Percentiles rank a stretch among this genome's conserved stretches.
Conservation (phyloP, 1,140 invertebrate genomes). For the Eurosta solidaginis region DNA sequence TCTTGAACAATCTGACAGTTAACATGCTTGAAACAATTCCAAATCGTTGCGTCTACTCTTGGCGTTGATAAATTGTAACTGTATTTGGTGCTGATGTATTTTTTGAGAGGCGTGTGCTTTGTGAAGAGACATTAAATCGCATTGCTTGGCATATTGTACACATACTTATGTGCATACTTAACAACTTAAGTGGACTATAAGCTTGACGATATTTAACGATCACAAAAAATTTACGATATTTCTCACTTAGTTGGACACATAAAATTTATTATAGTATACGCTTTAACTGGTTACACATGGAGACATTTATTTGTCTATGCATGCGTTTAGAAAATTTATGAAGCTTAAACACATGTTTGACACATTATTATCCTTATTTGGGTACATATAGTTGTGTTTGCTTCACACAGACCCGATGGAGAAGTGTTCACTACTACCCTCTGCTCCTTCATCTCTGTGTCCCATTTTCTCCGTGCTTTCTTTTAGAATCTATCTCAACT, state of each 20-base stretch:
- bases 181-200: background rate
- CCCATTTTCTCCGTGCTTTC: too few relatives aligned
- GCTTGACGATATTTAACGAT: background rate
- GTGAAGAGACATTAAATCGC: background rate
- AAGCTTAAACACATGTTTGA: background rate
- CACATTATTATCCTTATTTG: background rate
- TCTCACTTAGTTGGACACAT: constrained; percentile 14
- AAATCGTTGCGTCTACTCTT: background rate
- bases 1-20: background rate
- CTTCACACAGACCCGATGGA: too few relatives aligned
- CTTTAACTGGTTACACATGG: background rate
- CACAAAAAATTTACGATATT: background rate
- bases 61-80: background rate
- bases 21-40: background rate
- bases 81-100: background rate
- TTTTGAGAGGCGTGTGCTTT: background rate
- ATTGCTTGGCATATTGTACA: background rate
- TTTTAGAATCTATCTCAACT: too few relatives aligned
- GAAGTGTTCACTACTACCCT: too few relatives aligned
- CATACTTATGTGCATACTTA: background rate
- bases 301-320: background rate
- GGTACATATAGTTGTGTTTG: too few relatives aligned
- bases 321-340: background rate
- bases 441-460: too few relatives aligned
- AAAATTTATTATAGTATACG: background rate